Conservation (phyloP, 2,797 vertebrate genomes). For the Harpagifer antarcticus region DNA sequence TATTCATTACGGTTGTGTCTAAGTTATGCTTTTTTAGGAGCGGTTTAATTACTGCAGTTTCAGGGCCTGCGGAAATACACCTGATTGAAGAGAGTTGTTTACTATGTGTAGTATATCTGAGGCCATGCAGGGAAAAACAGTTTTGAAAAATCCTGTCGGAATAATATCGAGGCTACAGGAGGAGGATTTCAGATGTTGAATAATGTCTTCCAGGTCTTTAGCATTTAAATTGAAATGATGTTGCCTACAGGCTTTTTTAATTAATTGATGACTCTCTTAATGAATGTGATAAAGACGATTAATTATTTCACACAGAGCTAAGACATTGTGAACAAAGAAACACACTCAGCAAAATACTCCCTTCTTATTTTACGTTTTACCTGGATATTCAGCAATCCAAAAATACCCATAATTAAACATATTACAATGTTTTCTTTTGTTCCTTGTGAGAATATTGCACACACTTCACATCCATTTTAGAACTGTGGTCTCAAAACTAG, state of each 20-base stretch:
- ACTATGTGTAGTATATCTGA: too few relatives aligned
- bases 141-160: too few relatives aligned
- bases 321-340: constrained; percentile 47
- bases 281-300: constrained; percentile 78
- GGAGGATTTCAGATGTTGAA: too few relatives aligned
- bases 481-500: neutral
- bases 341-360: constrained; percentile 34
- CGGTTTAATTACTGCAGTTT: too few relatives aligned
- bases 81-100: too few relatives aligned
- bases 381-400: constrained; percentile 10
- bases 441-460: neutral
- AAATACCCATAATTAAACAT: neutral
- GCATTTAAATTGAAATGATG: constrained; percentile 22
- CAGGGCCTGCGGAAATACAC: too few relatives aligned
- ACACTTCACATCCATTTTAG: neutral
- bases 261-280: constrained; percentile 75
- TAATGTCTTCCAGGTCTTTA: too few relatives aligned
- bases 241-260: constrained; percentile 54
- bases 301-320: constrained; percentile 64
- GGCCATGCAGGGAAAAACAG: too few relatives aligned
- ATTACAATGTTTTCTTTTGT: neutral
- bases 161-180: too few relatives aligned
- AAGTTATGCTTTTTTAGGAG: too few relatives aligned
- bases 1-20: too few relatives aligned
- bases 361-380: constrained; percentile 9